Conservation (phyloP, 1,140 invertebrate genomes). For the Macrobrachium nipponense region DNA sequence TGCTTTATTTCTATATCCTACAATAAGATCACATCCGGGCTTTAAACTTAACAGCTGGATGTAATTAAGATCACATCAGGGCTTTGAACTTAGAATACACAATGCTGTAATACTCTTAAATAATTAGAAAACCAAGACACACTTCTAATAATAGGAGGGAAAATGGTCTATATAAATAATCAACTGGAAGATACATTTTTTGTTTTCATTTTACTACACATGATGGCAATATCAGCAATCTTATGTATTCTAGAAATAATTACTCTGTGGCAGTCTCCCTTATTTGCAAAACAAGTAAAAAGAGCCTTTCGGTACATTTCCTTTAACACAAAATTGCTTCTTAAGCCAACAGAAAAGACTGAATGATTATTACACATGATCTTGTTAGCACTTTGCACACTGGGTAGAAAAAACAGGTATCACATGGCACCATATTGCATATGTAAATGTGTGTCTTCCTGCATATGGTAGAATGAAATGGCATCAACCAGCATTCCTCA, state of each 20-base stretch:
- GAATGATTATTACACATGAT: neutral
- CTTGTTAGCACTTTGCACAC: slow-evolving; percentile 40
- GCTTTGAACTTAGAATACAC: slow-evolving; percentile 43
- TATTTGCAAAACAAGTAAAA: slow-evolving; percentile 43
- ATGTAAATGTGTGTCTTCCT: slow-evolving; percentile 40
- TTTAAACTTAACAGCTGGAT: slow-evolving; percentile 47
- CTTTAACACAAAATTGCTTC: slow-evolving; percentile 23
- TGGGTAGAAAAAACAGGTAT: slow-evolving; percentile 44
- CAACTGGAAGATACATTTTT: slow-evolving; percentile 11
- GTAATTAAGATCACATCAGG: slow-evolving; percentile 41
- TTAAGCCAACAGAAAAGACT: slow-evolving; percentile 3
- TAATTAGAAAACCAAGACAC: slow-evolving; percentile 43
- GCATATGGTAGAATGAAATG: slow-evolving; percentile 31
- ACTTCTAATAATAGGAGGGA: slow-evolving; percentile 34
- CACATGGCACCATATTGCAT: slow-evolving; percentile 43
- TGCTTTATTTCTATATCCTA: slow-evolving; percentile 47
- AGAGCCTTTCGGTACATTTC: slow-evolving; percentile 12
- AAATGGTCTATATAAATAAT: slow-evolving; percentile 36
- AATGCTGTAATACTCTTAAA: slow-evolving; percentile 45
- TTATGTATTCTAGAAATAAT: slow-evolving; percentile 24
- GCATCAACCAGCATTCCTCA: slow-evolving; percentile 18
- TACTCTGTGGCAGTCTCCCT: slow-evolving; percentile 39
- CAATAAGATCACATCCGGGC: slow-evolving; percentile 41
- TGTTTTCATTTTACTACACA: slow-evolving; percentile 23
- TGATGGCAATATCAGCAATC: slow-evolving; percentile 18